Evolutionary conservation across 2,113 vertebrate species (phyloP).

Genomic region (Marcusenius ussheri): DNA sequence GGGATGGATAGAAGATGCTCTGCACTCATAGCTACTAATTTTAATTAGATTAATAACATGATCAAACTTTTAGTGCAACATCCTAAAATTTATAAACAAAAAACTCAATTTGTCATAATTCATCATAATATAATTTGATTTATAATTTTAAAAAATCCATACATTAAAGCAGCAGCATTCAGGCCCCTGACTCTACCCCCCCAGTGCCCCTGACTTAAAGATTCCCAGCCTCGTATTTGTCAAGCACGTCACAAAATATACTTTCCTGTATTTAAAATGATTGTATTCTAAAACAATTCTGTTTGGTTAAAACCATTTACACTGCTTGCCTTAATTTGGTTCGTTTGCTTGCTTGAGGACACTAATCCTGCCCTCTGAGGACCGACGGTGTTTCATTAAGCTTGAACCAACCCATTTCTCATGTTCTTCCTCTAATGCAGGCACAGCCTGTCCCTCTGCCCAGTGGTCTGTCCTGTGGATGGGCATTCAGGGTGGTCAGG

Average conservation of each 20-base stretch:
- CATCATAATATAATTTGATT: not conserved
- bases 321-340: not conserved
- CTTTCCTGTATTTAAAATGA: not conserved
- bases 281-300: not conserved
- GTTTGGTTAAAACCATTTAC: not conserved
- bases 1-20: not conserved
- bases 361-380: not conserved
- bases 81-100: not conserved
- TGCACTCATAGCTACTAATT: not conserved
- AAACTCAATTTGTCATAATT: not conserved
- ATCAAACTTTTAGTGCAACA: not conserved
- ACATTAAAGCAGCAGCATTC: not conserved
- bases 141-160: not conserved
- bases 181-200: not conserved
- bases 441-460: not conserved
- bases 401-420: not conserved
- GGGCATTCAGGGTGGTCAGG: not conserved
- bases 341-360: not conserved
- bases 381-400: not conserved
- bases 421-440: not conserved
- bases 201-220: not conserved
- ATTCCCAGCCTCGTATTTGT: not conserved
- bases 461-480: not conserved
- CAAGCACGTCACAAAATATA: not conserved
- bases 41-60: not conserved